Percentiles rank a stretch among this genome's conserved stretches.
These are phyloP conservation scores for Pecten maximus DNA, from an alignment of 2,888 invertebrate genomes.

Conservation along the genomic window DNA sequence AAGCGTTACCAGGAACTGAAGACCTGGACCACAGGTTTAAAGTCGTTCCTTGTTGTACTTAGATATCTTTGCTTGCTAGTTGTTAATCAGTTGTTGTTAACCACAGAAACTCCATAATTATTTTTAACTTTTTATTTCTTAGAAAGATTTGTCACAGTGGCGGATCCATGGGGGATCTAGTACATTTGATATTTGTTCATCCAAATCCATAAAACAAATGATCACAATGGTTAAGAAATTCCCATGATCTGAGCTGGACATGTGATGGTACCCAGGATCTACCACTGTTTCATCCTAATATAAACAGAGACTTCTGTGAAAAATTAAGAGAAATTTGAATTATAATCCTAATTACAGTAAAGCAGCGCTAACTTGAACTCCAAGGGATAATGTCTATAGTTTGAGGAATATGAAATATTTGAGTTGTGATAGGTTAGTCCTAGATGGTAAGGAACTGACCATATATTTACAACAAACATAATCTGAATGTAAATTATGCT, in stretches of 20 bases:
- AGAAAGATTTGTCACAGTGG: neutral
- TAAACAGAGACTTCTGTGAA: neutral
- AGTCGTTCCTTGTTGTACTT: constrained; percentile 42
- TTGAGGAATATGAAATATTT: too few relatives aligned
- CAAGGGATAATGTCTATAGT: too few relatives aligned
- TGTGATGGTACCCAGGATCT: neutral
- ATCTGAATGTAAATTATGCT: too few relatives aligned
- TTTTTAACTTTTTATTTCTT: constrained; percentile 28
- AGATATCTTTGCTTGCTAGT: constrained; percentile 54
- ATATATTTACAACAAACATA: too few relatives aligned
- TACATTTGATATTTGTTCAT: too few relatives aligned
- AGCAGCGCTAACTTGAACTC: too few relatives aligned
- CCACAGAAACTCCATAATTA: neutral
- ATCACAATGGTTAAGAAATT: neutral
- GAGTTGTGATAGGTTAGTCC: too few relatives aligned
- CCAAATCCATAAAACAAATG: too few relatives aligned
- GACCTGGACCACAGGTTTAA: constrained; percentile 74
- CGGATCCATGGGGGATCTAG: neutral
- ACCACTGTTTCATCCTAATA: neutral
- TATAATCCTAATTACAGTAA: neutral
- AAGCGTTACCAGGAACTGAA: constrained; percentile 76
- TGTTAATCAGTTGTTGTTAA: neutral
- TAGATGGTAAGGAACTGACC: too few relatives aligned
- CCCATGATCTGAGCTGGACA: neutral
- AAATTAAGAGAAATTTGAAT: neutral